phyloP scores from a whole-genome alignment of 2,888 invertebrate genomes.

The Orthosia gracilis region DNA sequence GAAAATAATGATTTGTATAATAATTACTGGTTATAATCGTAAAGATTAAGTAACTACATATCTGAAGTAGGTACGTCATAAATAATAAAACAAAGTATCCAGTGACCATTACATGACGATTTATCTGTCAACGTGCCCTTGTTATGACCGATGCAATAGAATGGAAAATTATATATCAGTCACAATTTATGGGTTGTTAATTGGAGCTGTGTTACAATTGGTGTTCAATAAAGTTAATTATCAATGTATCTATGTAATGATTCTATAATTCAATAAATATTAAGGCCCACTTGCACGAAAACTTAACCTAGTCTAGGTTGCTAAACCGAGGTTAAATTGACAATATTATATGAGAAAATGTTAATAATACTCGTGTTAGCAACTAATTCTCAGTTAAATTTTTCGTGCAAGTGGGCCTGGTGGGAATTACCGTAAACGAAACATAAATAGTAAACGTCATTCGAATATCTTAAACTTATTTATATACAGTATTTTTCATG shows the following conservation, averaged over 20 bases:
- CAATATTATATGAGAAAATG: no score
- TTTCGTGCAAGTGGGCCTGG: no score
- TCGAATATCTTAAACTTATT: no score
- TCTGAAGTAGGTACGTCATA: constrained; percentile 9
- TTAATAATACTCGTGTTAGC: no score
- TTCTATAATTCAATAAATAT: no score
- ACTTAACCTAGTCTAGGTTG: no score
- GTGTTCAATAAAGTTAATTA: background rate
- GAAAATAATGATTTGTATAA: background rate
- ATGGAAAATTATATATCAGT: constrained; percentile 9
- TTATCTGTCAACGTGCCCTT: constrained; percentile 32
- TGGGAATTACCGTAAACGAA: no score
- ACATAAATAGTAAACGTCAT: no score
- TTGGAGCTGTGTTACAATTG: background rate
- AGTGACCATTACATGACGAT: constrained; percentile 5
- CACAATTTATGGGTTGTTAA: background rate
- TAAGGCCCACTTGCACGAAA: no score
- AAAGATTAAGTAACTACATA: background rate
- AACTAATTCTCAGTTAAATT: no score
- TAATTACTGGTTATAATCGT: background rate
- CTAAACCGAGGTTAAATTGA: no score
- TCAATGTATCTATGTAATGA: background rate
- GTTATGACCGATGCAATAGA: constrained; percentile 31
- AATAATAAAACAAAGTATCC: constrained; percentile 19
- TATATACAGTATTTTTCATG: background rate